Evolutionary conservation across 1,140 invertebrate species (phyloP).

Genomic region (Cheumatopsyche charites): DNA sequence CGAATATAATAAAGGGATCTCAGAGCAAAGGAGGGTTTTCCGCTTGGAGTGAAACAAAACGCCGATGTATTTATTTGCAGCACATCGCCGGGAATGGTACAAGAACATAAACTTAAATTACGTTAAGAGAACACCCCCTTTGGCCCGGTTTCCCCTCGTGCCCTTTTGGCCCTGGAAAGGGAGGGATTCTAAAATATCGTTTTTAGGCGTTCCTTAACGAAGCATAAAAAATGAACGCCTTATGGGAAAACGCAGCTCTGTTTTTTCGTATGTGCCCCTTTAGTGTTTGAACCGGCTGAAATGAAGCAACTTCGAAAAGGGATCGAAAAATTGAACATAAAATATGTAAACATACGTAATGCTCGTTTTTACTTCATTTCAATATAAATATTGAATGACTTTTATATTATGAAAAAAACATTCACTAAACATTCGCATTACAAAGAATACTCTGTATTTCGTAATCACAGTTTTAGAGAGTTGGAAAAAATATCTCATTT

Average conservation of each 20-base stretch:
- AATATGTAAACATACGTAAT: too few relatives aligned
- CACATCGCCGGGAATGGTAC: neutral
- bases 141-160: neutral
- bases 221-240: conserved; percentile 13
- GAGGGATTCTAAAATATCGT: conserved; percentile 11
- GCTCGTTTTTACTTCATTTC: too few relatives aligned
- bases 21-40: conserved; percentile 7
- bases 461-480: too few relatives aligned
- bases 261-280: too few relatives aligned
- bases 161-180: conserved; percentile 2
- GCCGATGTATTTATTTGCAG: conserved; percentile 14
- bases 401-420: too few relatives aligned
- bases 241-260: neutral
- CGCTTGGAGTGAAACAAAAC: conserved; percentile 4
- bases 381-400: too few relatives aligned
- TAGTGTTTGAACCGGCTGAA: too few relatives aligned
- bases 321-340: too few relatives aligned
- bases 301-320: too few relatives aligned
- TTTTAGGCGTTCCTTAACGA: conserved; percentile 15
- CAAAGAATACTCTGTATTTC: too few relatives aligned
- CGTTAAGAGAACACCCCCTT: neutral
- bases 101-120: conserved; percentile 21
- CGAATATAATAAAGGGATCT: too few relatives aligned
- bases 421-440: too few relatives aligned
- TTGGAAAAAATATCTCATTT: neutral